These are phyloP conservation scores for Callithrix jacchus DNA, from an alignment of 2,113 vertebrate species.

Conservation along the genomic window DNA sequence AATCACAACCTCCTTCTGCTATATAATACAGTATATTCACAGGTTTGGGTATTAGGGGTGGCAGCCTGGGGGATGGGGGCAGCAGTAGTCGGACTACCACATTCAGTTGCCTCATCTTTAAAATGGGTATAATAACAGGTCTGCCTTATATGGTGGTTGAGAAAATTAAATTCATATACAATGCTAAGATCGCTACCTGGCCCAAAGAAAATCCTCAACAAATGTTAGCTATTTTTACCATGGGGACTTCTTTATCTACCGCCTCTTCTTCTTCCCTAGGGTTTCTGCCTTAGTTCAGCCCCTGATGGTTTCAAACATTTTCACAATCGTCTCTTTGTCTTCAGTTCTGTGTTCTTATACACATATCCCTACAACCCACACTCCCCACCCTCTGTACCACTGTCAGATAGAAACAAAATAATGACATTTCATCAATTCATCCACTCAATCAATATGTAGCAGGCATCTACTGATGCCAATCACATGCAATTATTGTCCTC, in stretches of 20 bases:
- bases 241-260: background rate
- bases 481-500: background rate
- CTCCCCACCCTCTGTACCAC: background rate
- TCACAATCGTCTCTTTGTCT: background rate
- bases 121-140: background rate
- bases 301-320: background rate
- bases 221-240: background rate
- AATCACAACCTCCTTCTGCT: background rate
- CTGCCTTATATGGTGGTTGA: background rate
- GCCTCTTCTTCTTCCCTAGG: background rate
- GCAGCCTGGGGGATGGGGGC: background rate
- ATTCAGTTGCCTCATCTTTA: background rate
- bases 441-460: background rate
- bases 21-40: background rate
- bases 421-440: background rate
- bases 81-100: background rate
- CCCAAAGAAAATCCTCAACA: conserved; percentile 22
- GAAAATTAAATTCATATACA: background rate
- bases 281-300: background rate
- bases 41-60: background rate
- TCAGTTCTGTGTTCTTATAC: background rate
- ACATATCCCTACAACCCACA: background rate
- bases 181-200: background rate
- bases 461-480: background rate
- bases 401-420: background rate